phyloP scores from a whole-genome alignment of 2,888 invertebrate genomes.

The Ophioninae sp. region DNA sequence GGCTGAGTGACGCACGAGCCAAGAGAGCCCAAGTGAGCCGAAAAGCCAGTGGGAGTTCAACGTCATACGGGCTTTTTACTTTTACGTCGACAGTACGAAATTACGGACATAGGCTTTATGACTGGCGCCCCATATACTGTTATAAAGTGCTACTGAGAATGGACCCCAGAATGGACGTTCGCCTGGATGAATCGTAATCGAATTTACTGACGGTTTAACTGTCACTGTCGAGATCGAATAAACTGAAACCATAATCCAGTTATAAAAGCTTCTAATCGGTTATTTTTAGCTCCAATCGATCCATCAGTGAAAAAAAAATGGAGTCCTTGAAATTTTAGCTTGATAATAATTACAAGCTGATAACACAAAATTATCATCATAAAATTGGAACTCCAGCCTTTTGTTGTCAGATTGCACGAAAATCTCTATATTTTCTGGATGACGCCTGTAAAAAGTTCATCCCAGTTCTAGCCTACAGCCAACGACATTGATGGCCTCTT shows the following conservation, averaged over 20 bases:
- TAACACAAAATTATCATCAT: constrained; percentile 4
- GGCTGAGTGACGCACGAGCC: constrained; percentile 64
- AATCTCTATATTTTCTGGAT: constrained; percentile 44
- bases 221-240: constrained; percentile 55
- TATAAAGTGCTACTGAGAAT: constrained; percentile 57
- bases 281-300: constrained; percentile 30
- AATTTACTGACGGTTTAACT: constrained; percentile 51
- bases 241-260: constrained; percentile 37
- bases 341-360: constrained; percentile 29
- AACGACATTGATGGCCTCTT: constrained; percentile 63
- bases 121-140: constrained; percentile 57
- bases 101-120: constrained; percentile 70
- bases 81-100: constrained; percentile 72
- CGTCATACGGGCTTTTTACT: constrained; percentile 64
- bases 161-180: constrained; percentile 36
- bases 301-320: constrained; percentile 12
- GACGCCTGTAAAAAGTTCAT: constrained; percentile 58
- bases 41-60: constrained; percentile 41
- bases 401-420: constrained; percentile 17
- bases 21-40: constrained; percentile 1
- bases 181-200: constrained; percentile 55
- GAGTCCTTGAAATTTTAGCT: background rate
- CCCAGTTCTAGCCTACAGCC: constrained; percentile 28
- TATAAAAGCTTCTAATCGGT: constrained; percentile 33
- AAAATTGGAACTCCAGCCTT: constrained; percentile 18